These are phyloP conservation scores for Bostrychus sinensis DNA, from an alignment of 2,113 vertebrate genomes.

Conservation along the genomic window DNA sequence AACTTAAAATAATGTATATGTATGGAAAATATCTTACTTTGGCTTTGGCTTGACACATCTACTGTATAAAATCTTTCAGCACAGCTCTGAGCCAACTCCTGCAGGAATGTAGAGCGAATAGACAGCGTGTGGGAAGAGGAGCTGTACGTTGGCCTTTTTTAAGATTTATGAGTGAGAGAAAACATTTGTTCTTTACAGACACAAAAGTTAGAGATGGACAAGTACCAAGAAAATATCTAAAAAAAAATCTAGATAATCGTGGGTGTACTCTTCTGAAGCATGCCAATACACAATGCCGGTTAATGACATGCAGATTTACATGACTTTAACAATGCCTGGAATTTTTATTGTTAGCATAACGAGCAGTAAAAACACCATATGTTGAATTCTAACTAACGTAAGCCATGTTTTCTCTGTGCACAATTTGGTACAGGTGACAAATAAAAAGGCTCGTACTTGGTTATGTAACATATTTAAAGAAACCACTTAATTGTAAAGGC, in stretches of 20 bases:
- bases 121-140: constrained; percentile 33
- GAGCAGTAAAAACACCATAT: constrained; percentile 1
- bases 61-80: constrained; percentile 57
- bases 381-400: not conserved
- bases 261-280: not conserved
- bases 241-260: not conserved
- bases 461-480: no score
- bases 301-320: constrained; percentile 21
- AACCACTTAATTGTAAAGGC: no score
- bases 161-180: constrained; percentile 58
- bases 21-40: no score
- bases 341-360: constrained; percentile 32
- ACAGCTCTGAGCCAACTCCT: constrained; percentile 39
- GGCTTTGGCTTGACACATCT: no score
- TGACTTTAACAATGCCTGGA: constrained; percentile 11
- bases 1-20: no score
- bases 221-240: constrained; percentile 13
- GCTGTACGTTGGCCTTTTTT: constrained; percentile 14
- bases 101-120: constrained; percentile 55
- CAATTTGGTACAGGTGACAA: no score
- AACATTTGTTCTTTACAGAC: constrained; percentile 22
- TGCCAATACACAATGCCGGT: not conserved
- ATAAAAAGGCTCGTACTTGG: no score
- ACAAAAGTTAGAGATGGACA: constrained; percentile 20
- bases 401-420: not conserved